These are phyloP conservation scores for Oreohelix idahoensis DNA, from an alignment of 1,140 invertebrate genomes.

Conservation along the genomic window DNA sequence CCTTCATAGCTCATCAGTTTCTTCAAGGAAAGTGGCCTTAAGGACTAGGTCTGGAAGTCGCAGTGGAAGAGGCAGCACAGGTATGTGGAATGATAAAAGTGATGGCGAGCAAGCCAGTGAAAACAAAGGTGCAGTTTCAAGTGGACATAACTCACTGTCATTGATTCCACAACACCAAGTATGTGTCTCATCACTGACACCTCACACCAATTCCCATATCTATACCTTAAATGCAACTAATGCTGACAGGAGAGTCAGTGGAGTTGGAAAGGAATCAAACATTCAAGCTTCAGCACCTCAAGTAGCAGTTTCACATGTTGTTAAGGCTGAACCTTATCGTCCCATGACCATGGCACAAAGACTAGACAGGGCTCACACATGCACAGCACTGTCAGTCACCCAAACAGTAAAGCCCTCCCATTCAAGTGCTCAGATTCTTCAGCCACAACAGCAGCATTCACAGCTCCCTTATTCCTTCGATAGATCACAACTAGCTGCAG, in stretches of 20 bases:
- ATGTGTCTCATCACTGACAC: background rate
- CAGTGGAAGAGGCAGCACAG: background rate
- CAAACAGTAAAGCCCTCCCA: background rate
- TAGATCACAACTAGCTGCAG: background rate
- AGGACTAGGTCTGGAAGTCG: background rate
- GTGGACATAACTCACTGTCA: no score
- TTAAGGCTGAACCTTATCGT: no score
- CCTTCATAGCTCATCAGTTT: no score
- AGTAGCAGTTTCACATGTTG: background rate
- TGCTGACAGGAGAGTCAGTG: slow-evolving; percentile 42
- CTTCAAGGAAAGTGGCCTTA: background rate
- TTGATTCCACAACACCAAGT: background rate
- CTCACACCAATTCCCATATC: slow-evolving; percentile 22
- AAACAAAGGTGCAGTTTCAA: background rate
- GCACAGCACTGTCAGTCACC: background rate
- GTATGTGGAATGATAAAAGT: background rate
- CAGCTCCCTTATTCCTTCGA: background rate
- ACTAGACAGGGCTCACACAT: background rate
- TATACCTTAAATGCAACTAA: slow-evolving; percentile 9
- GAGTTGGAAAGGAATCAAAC: slow-evolving; percentile 45
- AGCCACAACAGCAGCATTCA: background rate
- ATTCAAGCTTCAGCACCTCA: background rate
- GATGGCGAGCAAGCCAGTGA: background rate
- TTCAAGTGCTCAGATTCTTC: background rate
- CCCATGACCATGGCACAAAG: no score